These are phyloP conservation scores for Pimephales promelas DNA, from an alignment of 2,113 vertebrate genomes.

Conservation along the genomic window DNA sequence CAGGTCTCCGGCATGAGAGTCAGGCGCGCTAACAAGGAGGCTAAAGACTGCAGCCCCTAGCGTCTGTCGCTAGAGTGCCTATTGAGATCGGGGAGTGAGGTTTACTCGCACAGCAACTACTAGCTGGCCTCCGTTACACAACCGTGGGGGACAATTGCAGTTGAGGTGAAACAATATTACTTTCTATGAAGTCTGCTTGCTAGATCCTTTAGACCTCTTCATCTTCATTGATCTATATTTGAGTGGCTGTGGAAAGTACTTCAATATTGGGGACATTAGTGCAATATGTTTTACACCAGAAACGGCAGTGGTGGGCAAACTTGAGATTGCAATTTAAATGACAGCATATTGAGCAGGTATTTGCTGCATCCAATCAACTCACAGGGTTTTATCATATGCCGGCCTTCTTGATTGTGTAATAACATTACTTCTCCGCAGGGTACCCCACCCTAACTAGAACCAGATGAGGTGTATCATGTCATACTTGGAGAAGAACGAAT, in stretches of 20 bases:
- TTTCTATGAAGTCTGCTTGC: not conserved
- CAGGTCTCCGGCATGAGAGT: no score
- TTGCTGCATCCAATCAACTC: conserved; percentile 63
- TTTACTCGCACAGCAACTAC: no score
- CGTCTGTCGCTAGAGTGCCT: no score
- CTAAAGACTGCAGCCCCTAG: no score
- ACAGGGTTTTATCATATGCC: conserved; percentile 68
- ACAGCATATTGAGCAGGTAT: not conserved
- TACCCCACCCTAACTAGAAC: conserved; percentile 81
- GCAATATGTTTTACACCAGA: not conserved
- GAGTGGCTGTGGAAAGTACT: not conserved
- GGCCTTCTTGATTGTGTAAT: conserved; percentile 76
- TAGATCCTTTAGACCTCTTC: not conserved
- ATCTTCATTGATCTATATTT: not conserved
- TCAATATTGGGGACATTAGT: not conserved
- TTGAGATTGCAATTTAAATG: not conserved
- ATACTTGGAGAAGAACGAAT: conserved; percentile 82
- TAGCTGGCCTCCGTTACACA: no score
- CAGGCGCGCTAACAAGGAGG: no score
- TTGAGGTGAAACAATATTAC: not conserved
- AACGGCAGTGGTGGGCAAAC: not conserved
- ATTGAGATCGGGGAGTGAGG: no score
- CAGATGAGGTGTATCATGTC: conserved; percentile 83
- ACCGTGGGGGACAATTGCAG: not conserved
- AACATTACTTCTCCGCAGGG: conserved; percentile 78